phyloP scores from a whole-genome alignment of 1,140 invertebrate genomes.

The Dendroctonus ponderosae region DNA sequence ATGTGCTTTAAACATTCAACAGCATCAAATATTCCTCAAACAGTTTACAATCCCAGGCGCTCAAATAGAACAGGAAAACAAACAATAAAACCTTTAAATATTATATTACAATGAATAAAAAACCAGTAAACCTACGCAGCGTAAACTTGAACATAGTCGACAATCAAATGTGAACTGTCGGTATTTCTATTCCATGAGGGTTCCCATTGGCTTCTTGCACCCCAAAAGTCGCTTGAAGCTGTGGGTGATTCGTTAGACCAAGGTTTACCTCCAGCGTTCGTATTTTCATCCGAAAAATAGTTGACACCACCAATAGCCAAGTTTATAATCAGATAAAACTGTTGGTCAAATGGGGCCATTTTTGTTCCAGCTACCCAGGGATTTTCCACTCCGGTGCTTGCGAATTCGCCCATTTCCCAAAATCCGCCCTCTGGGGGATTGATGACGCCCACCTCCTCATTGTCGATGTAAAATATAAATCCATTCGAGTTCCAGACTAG shows the following conservation, averaged over 20 bases:
- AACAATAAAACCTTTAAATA: no score
- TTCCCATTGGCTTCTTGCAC: slow-evolving; percentile 51
- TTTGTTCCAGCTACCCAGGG: slow-evolving; percentile 50
- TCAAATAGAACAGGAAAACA: no score
- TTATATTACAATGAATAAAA: no score
- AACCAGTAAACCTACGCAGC: slow-evolving; percentile 48
- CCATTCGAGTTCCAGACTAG: slow-evolving; percentile 54
- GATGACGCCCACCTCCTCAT: slow-evolving; percentile 35
- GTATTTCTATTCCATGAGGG: slow-evolving; percentile 53
- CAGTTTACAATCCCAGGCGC: no score
- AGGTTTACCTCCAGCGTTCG: slow-evolving; percentile 50
- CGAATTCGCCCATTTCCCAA: slow-evolving; percentile 37
- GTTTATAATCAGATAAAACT: slow-evolving; percentile 69
- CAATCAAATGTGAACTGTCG: slow-evolving; percentile 54
- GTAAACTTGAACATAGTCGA: slow-evolving; percentile 63
- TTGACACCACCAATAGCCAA: slow-evolving; percentile 45
- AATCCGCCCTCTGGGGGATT: slow-evolving; percentile 36
- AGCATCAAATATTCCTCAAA: no score
- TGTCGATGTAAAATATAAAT: slow-evolving; percentile 39
- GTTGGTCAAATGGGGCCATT: slow-evolving; percentile 59
- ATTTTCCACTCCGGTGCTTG: slow-evolving; percentile 33
- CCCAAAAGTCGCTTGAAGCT: slow-evolving; percentile 54
- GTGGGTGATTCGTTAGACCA: slow-evolving; percentile 51
- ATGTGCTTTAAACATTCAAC: no score
- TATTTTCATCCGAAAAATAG: slow-evolving; percentile 53